phyloP scores from a whole-genome alignment of 2,888 invertebrate species.

The Scrobipalpa atriplicella region DNA sequence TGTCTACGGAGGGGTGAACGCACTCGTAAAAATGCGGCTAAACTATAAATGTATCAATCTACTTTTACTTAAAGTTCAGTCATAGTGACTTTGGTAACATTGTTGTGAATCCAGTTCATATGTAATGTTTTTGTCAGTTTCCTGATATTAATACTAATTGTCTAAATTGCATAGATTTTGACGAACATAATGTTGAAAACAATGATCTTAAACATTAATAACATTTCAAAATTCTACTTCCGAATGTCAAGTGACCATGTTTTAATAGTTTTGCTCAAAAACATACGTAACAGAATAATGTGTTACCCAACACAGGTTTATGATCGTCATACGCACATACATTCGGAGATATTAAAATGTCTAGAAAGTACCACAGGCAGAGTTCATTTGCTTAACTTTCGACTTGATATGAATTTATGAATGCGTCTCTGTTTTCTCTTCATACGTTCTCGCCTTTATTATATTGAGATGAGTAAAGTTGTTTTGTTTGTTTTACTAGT shows the following conservation, averaged over 20 bases:
- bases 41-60: neutral
- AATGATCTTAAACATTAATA: neutral
- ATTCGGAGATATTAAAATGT: conserved; percentile 61
- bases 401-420: conserved; percentile 72
- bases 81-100: neutral
- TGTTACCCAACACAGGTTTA: conserved; percentile 14
- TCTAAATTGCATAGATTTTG: no score
- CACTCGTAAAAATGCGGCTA: conserved; percentile 6
- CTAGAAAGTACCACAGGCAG: conserved; percentile 71
- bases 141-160: neutral
- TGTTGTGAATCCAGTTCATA: neutral
- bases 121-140: neutral
- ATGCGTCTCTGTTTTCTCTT: conserved; percentile 59
- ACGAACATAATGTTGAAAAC: neutral
- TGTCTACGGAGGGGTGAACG: conserved; percentile 1
- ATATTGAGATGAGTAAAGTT: neutral
- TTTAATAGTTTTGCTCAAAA: neutral
- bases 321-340: conserved; percentile 27
- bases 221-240: neutral
- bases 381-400: conserved; percentile 75
- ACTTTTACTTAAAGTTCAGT: neutral
- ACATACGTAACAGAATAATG: conserved; percentile 1
- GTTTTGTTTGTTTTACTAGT: neutral
- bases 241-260: neutral
- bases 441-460: conserved; percentile 41